A percentile compares a stretch with the other conserved stretches of the same genome.
phyloP scores from a whole-genome alignment of 2,797 vertebrate genomes.

The Sciurus vulgaris region DNA sequence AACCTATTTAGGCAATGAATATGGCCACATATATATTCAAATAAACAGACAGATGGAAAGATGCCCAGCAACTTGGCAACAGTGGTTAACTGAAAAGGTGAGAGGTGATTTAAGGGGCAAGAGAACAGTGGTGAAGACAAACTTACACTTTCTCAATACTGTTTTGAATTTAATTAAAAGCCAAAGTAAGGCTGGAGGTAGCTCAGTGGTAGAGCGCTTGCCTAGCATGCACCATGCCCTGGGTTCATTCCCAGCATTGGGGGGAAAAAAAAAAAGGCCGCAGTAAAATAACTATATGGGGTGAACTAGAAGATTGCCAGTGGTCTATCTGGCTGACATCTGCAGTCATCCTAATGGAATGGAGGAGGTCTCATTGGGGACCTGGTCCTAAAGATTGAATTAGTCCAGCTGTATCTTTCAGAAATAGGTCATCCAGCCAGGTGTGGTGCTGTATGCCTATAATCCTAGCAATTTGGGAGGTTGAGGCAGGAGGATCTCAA shows the following conservation, averaged over 20 bases:
- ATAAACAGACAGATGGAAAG: background rate
- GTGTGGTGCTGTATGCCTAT: no score
- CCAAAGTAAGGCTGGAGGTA: background rate
- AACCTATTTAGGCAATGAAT: background rate
- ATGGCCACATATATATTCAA: background rate
- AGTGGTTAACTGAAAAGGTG: background rate
- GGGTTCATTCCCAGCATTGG: background rate
- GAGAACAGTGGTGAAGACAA: background rate
- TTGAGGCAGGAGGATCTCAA: no score
- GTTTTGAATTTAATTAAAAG: constrained; percentile 45
- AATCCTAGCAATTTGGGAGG: no score
- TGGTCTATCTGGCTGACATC: background rate
- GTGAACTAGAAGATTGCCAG: background rate
- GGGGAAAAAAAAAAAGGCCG: no score
- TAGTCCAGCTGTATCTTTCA: background rate
- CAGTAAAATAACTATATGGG: background rate
- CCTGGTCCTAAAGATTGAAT: background rate
- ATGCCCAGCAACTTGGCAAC: background rate
- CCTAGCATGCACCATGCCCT: background rate
- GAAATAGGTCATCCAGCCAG: background rate
- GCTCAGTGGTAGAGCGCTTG: background rate
- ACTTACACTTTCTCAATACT: background rate
- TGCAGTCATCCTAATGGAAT: background rate
- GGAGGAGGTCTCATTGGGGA: background rate
- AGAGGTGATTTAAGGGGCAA: background rate